These are phyloP conservation scores for Hemichromis elongatus DNA, from an alignment of 2,113 vertebrate genomes.

Conservation along the genomic window DNA sequence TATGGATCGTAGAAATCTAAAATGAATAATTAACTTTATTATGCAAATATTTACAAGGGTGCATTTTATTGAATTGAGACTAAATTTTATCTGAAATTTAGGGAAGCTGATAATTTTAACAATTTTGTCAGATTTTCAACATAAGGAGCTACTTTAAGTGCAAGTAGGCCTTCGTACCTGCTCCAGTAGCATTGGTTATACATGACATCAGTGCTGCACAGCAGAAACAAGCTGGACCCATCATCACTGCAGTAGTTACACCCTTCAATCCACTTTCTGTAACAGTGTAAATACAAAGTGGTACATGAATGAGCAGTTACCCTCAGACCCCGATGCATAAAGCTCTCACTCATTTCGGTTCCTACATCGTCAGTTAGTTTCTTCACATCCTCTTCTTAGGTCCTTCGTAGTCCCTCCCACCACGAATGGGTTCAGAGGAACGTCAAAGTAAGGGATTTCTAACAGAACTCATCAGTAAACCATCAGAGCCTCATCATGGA, in stretches of 20 bases:
- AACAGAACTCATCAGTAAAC: background rate
- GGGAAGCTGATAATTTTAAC: background rate
- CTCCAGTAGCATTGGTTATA: background rate
- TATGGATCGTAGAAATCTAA: background rate
- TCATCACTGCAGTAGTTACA: background rate
- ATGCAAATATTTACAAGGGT: background rate
- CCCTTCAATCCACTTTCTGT: accelerated
- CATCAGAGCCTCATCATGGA: background rate
- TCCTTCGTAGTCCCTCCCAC: background rate
- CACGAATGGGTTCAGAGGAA: background rate
- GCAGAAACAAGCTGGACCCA: background rate
- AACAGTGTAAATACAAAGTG: accelerated
- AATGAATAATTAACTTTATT: background rate
- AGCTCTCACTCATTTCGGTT: background rate
- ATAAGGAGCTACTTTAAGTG: background rate
- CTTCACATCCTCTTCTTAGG: background rate
- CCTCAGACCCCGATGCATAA: background rate
- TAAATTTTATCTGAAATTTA: background rate
- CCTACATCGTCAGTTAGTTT: background rate
- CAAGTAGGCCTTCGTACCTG: background rate
- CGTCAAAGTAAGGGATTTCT: background rate
- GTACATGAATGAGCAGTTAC: background rate
- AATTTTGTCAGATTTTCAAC: background rate
- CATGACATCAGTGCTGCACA: background rate
- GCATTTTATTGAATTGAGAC: background rate